A percentile compares a stretch with the other conserved stretches of the same genome.
Conservation (phyloP, 2,888 invertebrate species). For the Cheilosia variabilis region DNA sequence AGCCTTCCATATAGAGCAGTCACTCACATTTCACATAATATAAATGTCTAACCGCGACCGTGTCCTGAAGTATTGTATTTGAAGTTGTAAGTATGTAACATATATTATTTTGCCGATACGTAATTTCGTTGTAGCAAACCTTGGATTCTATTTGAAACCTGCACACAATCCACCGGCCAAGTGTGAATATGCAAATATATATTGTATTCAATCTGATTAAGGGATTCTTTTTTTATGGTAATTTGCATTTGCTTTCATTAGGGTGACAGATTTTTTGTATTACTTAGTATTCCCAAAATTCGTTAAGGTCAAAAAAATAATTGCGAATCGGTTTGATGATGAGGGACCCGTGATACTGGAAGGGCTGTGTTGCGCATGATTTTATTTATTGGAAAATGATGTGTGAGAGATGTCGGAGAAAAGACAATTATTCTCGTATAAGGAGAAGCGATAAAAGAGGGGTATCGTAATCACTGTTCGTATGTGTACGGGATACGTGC, state of each 20-base stretch:
- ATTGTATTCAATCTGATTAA: conserved; percentile 12
- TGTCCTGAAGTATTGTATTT: neutral
- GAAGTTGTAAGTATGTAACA: conserved; percentile 11
- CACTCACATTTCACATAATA: conserved; percentile 12
- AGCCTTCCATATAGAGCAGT: conserved; percentile 43
- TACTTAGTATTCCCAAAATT: conserved; percentile 27
- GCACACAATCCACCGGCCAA: conserved; percentile 23
- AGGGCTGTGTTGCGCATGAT: conserved; percentile 57
- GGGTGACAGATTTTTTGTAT: conserved; percentile 26
- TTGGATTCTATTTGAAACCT: conserved; percentile 16
- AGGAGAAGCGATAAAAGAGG: conserved; percentile 40
- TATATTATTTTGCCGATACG: conserved; percentile 59
- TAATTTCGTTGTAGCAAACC: conserved; percentile 6
- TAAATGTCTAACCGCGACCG: conserved; percentile 49
- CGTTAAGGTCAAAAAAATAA: conserved; percentile 69
- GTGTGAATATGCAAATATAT: conserved; percentile 49
- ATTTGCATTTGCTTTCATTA: conserved; percentile 14
- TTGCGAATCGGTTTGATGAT: conserved; percentile 52
- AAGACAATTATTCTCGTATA: conserved; percentile 56
- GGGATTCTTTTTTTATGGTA: conserved; percentile 34
- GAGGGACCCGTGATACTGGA: conserved; percentile 64
- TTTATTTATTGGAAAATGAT: conserved; percentile 50
- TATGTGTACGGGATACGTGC: conserved; percentile 35
- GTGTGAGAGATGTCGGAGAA: conserved; percentile 40
- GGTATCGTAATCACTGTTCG: conserved; percentile 35